Conservation (phyloP, 2,797 vertebrate species). For the Eupleurogrammus muticus region DNA sequence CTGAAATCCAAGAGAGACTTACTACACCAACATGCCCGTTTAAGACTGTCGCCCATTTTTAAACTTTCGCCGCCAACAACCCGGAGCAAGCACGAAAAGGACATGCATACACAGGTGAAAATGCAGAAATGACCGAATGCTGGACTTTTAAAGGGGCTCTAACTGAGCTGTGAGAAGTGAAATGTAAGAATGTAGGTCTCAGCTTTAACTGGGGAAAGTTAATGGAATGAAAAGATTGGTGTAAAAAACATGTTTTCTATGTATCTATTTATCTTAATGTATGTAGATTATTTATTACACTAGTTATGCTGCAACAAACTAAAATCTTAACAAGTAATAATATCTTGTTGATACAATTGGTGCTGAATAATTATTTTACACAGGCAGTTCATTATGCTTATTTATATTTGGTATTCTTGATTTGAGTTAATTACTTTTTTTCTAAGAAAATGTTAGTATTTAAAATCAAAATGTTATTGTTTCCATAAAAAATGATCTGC, state of each 20-base stretch:
- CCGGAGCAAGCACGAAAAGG: slow-evolving; percentile 46
- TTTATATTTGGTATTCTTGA: no score
- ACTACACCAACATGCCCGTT: slow-evolving; percentile 4
- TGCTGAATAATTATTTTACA: no score
- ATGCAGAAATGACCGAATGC: slow-evolving; percentile 28
- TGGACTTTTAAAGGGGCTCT: slow-evolving; percentile 20
- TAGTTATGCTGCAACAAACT: no score
- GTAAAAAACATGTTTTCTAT: slow-evolving; percentile 5
- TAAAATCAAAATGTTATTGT: no score
- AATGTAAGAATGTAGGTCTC: slow-evolving; percentile 2
- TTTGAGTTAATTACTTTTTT: no score
- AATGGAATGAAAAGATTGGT: slow-evolving; percentile 25
- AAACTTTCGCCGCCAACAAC: slow-evolving; percentile 18
- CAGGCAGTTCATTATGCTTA: no score
- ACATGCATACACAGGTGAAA: slow-evolving; percentile 63
- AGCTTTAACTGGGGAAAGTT: slow-evolving; percentile 29
- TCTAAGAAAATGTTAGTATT: no score
- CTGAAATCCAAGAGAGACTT: slow-evolving; percentile 47
- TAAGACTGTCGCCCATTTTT: slow-evolving; percentile 26
- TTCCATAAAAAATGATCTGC: no score
- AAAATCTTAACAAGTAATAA: no score
- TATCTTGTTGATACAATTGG: no score
- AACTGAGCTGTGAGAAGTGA: slow-evolving; percentile 22
- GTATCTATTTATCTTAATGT: neutral
- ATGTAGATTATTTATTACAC: neutral